These are phyloP conservation scores for Sturmia bella DNA, from an alignment of 2,888 invertebrate genomes.

Conservation along the genomic window DNA sequence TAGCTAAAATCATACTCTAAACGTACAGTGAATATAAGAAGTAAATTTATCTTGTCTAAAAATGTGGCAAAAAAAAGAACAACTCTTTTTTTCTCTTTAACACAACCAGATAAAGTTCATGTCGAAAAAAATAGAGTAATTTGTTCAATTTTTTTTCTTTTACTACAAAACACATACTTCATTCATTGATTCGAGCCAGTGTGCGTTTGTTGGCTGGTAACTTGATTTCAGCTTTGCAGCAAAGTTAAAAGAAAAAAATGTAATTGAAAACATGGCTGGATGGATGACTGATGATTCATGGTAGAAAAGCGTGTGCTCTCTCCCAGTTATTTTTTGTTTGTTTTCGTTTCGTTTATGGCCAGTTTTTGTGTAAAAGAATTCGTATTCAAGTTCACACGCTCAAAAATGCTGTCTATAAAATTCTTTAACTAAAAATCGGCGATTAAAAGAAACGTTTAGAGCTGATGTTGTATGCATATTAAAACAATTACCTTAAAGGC, in stretches of 20 bases:
- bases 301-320: constrained; percentile 39
- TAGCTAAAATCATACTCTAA: constrained; percentile 49
- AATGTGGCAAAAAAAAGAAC: constrained; percentile 19
- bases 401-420: constrained; percentile 1
- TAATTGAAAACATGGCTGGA: constrained; percentile 47
- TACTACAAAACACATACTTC: neutral
- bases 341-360: neutral
- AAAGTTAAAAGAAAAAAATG: constrained; percentile 8
- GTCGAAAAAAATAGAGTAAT: constrained; percentile 12
- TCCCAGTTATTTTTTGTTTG: neutral
- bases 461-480: too few relatives aligned
- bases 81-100: neutral
- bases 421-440: constrained; percentile 7
- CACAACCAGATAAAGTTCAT: constrained; percentile 49
- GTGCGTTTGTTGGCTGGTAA: neutral
- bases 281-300: constrained; percentile 55
- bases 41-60: constrained; percentile 53
- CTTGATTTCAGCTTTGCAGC: constrained; percentile 21
- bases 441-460: neutral
- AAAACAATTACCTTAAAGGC: too few relatives aligned
- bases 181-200: neutral
- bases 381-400: constrained; percentile 24
- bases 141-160: neutral
- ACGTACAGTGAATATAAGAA: constrained; percentile 12
- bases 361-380: constrained; percentile 22